A percentile compares a stretch with the other conserved stretches of the same genome.
These are phyloP conservation scores for Ornithoptera alexandrae DNA, from an alignment of 2,888 invertebrate species.

Conservation along the genomic window DNA sequence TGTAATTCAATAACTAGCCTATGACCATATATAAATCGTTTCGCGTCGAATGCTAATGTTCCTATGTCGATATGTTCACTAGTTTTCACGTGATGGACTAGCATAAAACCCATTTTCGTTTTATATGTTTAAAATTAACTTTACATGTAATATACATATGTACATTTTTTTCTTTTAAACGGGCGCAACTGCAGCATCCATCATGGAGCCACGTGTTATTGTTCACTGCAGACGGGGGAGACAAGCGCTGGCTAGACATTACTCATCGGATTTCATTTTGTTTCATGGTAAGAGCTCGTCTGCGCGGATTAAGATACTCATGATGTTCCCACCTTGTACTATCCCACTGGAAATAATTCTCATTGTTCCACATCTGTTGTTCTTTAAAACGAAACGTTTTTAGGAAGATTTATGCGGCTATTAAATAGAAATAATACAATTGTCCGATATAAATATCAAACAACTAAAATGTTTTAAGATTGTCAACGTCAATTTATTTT, in stretches of 20 bases:
- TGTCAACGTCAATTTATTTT: neutral
- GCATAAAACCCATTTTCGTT: too few relatives aligned
- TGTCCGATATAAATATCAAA: neutral
- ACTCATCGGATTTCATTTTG: constrained; percentile 65
- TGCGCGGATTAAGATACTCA: constrained; percentile 54
- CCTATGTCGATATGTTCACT: too few relatives aligned
- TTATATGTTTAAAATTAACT: too few relatives aligned
- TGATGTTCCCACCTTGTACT: constrained; percentile 19
- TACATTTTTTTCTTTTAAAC: constrained; percentile 59
- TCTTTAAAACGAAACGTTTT: constrained; percentile 3
- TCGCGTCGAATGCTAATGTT: too few relatives aligned
- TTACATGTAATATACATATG: neutral
- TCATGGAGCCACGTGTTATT: constrained; percentile 61
- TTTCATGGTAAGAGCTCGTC: constrained; percentile 54
- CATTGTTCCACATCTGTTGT: constrained; percentile 28
- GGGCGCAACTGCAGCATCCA: constrained; percentile 63
- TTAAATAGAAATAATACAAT: constrained; percentile 1
- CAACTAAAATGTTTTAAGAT: neutral
- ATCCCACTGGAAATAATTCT: constrained; percentile 2
- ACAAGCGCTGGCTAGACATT: constrained; percentile 45
- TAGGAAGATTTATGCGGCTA: constrained; percentile 3
- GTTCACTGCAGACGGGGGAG: constrained; percentile 53
- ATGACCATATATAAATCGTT: too few relatives aligned
- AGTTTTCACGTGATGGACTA: too few relatives aligned
- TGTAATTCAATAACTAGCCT: too few relatives aligned